Evolutionary conservation across 2,113 vertebrate genomes (phyloP), one percentile per base, ranked within the genome.

Genomic region (Calyptomena viridis): DNA sequence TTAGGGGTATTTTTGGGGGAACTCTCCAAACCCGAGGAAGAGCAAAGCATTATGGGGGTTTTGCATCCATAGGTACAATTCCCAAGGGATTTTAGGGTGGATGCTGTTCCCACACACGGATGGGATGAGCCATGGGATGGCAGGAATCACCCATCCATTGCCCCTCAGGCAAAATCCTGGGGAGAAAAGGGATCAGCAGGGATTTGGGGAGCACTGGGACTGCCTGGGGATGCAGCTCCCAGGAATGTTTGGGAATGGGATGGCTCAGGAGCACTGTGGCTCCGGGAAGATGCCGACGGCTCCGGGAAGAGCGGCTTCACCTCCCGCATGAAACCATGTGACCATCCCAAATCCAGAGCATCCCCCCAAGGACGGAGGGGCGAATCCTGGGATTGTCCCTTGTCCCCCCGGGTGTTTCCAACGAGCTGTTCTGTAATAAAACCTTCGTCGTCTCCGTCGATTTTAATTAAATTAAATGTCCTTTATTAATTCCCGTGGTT

Each of bases 111-210:
- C 24, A 3, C 1, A 4, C 39, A 23, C 1, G 0, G 44, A 33
- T 33, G 27, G 0, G 0, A 16, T 84, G 19, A 20, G 12, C 39
- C 4, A 2, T 0, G 3, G 14, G 7, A 14, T 1, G 4, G 11
- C 14, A 1, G 7, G 42, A 35, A 80, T 88, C 75, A 4, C 64
- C 35, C 63, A 40, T 72, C 58, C 28, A 2, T 37, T 10, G 5
- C 37, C 39, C 22, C 31, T 72, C 50, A 1, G n/a, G 27, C 20
- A 49, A n/a, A 87, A 30, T 50, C 68, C 33, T 4, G 2, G 0
- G 1, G 35, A 33, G 14, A 64, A 42, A 21, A 60, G 4, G 40
- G 30, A 18, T 24, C 62, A 22, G 19, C 3, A 18, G 40, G 49
- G 56, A 19, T 1, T 5, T 20, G 53, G 83, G 47, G 77, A n/a